Conservation (phyloP, 2,797 vertebrate genomes). For the Zalophus californianus region DNA sequence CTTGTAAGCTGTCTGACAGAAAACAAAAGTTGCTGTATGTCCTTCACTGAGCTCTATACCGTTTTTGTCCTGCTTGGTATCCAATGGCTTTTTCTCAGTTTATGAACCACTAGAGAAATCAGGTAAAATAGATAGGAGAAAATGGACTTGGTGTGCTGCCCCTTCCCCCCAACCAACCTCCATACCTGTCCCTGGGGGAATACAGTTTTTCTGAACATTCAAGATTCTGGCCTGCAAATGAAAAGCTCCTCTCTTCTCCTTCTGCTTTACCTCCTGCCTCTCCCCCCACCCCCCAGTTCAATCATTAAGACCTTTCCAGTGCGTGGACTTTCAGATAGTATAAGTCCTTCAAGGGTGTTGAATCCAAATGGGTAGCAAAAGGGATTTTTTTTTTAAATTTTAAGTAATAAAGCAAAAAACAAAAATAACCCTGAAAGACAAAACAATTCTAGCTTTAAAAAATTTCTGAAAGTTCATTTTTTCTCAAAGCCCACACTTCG, state of each 20-base stretch:
- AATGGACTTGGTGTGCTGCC: not conserved
- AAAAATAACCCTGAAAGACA: not conserved
- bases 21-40: conserved; percentile 49
- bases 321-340: not conserved
- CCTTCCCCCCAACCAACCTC: not conserved
- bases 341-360: not conserved
- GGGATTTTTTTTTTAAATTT: not conserved
- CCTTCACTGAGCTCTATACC: not conserved
- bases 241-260: conserved; percentile 48
- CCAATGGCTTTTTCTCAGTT: not conserved
- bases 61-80: not conserved
- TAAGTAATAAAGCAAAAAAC: not conserved
- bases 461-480: not conserved
- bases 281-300: not conserved
- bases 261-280: not conserved
- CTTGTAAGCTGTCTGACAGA: conserved; percentile 3
- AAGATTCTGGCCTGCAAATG: not conserved
- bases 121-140: not conserved
- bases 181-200: not conserved
- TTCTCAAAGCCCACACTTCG: not conserved
- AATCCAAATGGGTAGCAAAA: not conserved
- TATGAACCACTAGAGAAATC: not conserved
- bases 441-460: not conserved
- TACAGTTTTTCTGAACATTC: not conserved
- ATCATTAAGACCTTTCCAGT: not conserved